Conservation (phyloP, 2,888 invertebrate species). For the Euzophera pinguis region DNA sequence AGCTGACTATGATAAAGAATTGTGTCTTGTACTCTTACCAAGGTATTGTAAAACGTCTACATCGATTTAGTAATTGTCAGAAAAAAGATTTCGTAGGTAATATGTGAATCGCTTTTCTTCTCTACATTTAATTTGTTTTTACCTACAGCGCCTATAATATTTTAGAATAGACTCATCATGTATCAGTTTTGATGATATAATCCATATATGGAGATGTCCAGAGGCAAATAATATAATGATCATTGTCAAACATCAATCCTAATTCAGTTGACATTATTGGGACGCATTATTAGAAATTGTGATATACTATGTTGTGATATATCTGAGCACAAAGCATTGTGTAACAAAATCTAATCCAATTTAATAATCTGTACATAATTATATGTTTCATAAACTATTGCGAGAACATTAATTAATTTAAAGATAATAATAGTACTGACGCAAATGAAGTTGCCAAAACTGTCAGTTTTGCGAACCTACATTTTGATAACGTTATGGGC, state of each 20-base stretch:
- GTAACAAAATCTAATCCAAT: background rate
- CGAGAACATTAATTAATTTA: background rate
- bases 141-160: no score
- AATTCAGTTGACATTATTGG: slow-evolving; percentile 8
- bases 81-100: no score
- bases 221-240: slow-evolving; percentile 1
- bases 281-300: no score
- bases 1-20: no score
- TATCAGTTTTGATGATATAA: no score
- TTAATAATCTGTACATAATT: slow-evolving; percentile 5
- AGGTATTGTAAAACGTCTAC: no score
- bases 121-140: no score
- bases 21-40: no score
- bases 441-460: slow-evolving; percentile 4
- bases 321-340: slow-evolving; percentile 4
- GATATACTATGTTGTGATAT: background rate
- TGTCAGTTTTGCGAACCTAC: background rate
- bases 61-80: no score
- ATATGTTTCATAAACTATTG: slow-evolving; percentile 7
- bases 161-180: no score
- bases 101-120: no score
- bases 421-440: slow-evolving; percentile 1
- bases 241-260: background rate
- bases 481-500: background rate
- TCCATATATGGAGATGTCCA: no score